Percentiles rank a stretch among this genome's conserved stretches.
Conservation (phyloP, 30 jellyfish, hydroid and myxozoan genomes). For the Chrysaora quinquecirrha region DNA sequence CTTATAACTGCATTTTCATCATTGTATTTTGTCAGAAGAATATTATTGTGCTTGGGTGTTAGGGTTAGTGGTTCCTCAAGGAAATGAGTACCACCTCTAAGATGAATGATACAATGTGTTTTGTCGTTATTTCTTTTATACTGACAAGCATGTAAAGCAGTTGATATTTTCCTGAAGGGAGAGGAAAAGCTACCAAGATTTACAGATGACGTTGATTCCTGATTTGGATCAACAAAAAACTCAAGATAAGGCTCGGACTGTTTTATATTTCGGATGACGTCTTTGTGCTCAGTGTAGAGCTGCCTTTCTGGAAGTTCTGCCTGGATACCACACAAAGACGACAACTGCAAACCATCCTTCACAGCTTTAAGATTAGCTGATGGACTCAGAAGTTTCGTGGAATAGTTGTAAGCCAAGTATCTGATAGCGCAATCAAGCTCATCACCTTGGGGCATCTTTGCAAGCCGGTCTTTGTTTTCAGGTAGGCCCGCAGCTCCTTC, state of each 20-base stretch:
- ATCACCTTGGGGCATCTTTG: constrained; percentile 19
- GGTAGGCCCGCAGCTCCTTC: constrained; percentile 69
- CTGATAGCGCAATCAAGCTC: constrained; percentile 83
- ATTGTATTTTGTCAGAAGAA: constrained; percentile 51
- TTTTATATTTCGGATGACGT: constrained; percentile 13
- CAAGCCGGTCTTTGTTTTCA: constrained; percentile 25
- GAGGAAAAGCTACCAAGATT: constrained; percentile 52
- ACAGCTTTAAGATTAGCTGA: constrained; percentile 71
- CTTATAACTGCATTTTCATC: constrained; percentile 79
- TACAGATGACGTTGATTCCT: background rate
- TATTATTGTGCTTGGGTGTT: constrained; percentile 60
- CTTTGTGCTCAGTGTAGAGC: constrained; percentile 45
- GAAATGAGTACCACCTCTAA: constrained; percentile 71
- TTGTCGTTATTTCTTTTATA: constrained; percentile 14
- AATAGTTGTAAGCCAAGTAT: constrained; percentile 78
- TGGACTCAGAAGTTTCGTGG: constrained; percentile 64
- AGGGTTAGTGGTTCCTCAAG: constrained; percentile 28
- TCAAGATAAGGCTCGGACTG: constrained; percentile 1
- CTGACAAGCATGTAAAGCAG: constrained; percentile 80
- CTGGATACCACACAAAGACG: constrained; percentile 62
- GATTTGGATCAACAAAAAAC: constrained; percentile 73
- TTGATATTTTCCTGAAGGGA: constrained; percentile 69
- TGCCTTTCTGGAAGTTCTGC: constrained; percentile 26
- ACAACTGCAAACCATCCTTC: constrained; percentile 83
- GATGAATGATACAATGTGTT: constrained; percentile 49